Percentiles rank a stretch among this genome's conserved stretches.
phyloP scores from a whole-genome alignment of 2,113 vertebrate species.

The Dunckerocampus dactyliophorus region DNA sequence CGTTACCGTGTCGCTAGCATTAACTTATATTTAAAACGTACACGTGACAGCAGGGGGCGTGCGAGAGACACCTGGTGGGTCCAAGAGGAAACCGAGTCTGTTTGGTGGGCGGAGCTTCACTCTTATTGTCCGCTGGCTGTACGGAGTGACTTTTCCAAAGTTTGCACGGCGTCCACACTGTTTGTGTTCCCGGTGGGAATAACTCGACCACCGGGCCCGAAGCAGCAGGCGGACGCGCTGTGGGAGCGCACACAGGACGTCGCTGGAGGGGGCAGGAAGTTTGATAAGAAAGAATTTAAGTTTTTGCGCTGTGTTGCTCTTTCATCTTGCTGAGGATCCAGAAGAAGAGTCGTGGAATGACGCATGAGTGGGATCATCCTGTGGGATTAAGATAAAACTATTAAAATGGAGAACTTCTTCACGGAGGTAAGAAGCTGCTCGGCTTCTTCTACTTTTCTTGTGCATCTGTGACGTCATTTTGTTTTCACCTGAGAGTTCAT shows the following conservation, averaged over 20 bases:
- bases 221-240: neutral
- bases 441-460: neutral
- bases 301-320: neutral
- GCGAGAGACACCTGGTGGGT: conserved; percentile 29
- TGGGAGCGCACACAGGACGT: neutral
- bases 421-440: conserved; percentile 72
- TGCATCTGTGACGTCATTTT: neutral
- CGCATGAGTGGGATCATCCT: conserved; percentile 16
- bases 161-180: conserved; percentile 30
- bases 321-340: conserved; percentile 3
- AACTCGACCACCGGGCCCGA: neutral
- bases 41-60: conserved; percentile 64
- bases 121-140: conserved; percentile 10
- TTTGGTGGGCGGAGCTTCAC: conserved; percentile 34
- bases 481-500: too few relatives aligned
- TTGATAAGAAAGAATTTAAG: neutral
- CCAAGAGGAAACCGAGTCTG: neutral
- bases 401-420: conserved; percentile 82
- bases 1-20: neutral
- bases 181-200: conserved; percentile 6
- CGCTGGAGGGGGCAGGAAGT: neutral
- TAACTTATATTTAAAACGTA: neutral
- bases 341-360: conserved; percentile 25
- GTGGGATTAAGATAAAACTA: conserved; percentile 54
- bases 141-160: conserved; percentile 28